Base-by-base conservation (phyloP, 2,888 invertebrate genomes). In the Didymodactylos carnosus region DNA sequence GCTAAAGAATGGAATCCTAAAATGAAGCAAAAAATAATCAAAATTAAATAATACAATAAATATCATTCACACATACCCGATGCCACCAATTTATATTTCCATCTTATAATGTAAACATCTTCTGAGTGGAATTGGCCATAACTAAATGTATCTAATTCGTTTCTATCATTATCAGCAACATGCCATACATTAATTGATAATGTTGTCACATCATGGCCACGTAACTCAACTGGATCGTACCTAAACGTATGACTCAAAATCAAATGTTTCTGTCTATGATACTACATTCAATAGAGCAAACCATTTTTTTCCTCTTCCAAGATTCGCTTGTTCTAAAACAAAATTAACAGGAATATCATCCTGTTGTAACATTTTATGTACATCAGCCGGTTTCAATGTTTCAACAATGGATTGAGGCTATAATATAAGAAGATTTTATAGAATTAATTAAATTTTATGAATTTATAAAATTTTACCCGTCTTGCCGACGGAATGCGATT, bases 101-200 rank as follows among this genome's bases (percentile, higher is more conserved):
- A 94, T 76, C 91, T 87, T 41, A 94, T 88, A 72, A 94, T 92
- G 79, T 94, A 94, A 79, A 92, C 92, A 80, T 93, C 92, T 0
- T 88, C 89, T 0, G 90, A 88, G 81, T 90, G 90, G 83, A 94
- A 93, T 79, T 93, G 92, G 0, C 90, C 90, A 69, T 89, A 85
- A 73, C 88, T 88, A 10, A 86, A 85, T 29, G 86, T 85, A 2
- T 87, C 85, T 14, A 92, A 84, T 78, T 88, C 86, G 75, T 88
- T 88, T 78, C 88, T 90, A 74, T 90, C 90, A 80, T 89, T 90
- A 81, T 94, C 94, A 76, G 88, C 87, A 69, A 94, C 89, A 76
- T 90, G 88, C 94, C 94, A 94, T 78, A 90, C 89, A 78, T 88
- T 88, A 0, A 91, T 87, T 1, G 88, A 88, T 72, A 89, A 87